Evolutionary conservation across 2,113 vertebrate species (phyloP), one percentile per base, ranked within the genome.

Genomic region (Eonycteris spelaea): DNA sequence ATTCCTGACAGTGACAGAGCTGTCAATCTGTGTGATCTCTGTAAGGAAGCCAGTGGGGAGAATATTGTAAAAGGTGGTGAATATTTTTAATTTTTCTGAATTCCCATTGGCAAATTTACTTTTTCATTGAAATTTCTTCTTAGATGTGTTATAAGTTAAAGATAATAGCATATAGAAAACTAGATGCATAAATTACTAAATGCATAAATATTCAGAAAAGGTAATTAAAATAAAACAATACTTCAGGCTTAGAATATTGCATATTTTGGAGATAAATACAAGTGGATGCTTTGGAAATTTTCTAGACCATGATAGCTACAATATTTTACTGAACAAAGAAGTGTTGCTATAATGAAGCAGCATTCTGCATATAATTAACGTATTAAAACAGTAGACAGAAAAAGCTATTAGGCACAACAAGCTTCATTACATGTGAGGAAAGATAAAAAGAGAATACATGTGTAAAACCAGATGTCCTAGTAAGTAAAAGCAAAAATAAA

Each of bases 281-380:
- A 78, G 19, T 16, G 48, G 8, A 75, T 43, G 11, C 77, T 90
- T 83, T 45, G 86, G 38, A 89, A 96, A 89, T 21, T 93, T 97
- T 93, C 89, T 87, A 91, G 91, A 75, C n/a, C 45, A 33, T 74
- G 13, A 65, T n/a, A 77, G 22, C 19, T 78, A 75, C n/a, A 80
- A 80, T 73, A 61, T 71, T 84, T 96, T 77, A 77, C 45, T 63
- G 77, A 94, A 82, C 24, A 95, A 67, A 94, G 78, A 91, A 96
- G 80, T 86, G 7, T 82, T 51, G 6, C n/a, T 40, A 10, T 61
- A 95, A 40, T 53, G 24, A 82, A 97, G 92, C 28, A 91, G 13
- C 91, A 77, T 48, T 53, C 0, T 96, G 51, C 43, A 95, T 97
- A 88, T 71, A 97, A 97, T 92, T 92, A 97, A 96, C 93, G 13